Evolutionary conservation across 2,888 invertebrate species (phyloP).

Genomic region (Protophormia terraenovae): DNA sequence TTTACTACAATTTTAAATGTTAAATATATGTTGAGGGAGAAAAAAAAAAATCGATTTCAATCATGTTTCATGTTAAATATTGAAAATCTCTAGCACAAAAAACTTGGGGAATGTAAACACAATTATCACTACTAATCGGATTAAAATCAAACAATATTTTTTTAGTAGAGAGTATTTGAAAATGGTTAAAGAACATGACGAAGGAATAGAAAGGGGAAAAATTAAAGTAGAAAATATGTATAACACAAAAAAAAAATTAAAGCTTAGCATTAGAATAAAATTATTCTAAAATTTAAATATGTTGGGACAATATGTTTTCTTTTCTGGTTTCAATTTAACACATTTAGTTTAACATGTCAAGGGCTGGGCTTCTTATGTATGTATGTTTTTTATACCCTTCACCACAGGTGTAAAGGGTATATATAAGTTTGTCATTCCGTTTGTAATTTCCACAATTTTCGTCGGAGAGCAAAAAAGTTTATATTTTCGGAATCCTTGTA

Average conservation of each 20-base stretch:
- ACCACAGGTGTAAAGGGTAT: too few species aligned
- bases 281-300: not conserved
- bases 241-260: not conserved
- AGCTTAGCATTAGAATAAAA: not conserved
- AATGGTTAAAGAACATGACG: not conserved
- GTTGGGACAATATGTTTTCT: not conserved
- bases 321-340: not conserved
- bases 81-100: not conserved
- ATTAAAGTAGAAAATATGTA: not conserved
- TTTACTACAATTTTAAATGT: not conserved
- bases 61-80: not conserved
- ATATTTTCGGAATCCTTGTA: too few species aligned
- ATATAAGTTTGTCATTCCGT: too few species aligned
- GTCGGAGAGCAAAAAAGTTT: too few species aligned
- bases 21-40: not conserved
- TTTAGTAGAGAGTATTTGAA: not conserved
- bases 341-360: not conserved
- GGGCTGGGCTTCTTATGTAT: not conserved
- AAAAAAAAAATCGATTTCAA: constrained; percentile 1
- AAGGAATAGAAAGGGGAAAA: not conserved
- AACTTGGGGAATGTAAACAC: constrained; percentile 1
- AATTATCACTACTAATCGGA: constrained; percentile 26
- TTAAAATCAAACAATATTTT: constrained; percentile 8
- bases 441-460: too few species aligned
- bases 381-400: too few species aligned